These are phyloP conservation scores for Macaria liturata DNA, from an alignment of 2,888 invertebrate species.

Conservation along the genomic window DNA sequence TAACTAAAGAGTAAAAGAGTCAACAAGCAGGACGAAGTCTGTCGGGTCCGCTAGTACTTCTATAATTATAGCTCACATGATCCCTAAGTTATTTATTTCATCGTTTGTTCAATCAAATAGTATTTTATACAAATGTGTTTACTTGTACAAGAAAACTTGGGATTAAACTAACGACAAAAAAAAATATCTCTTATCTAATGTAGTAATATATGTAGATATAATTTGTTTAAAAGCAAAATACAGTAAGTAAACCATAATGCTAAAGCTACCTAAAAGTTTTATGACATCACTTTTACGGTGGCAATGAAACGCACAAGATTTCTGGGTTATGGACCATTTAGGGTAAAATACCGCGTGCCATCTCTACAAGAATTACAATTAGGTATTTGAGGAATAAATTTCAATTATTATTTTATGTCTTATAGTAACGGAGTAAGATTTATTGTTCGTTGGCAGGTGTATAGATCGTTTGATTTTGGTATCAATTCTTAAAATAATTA, in stretches of 20 bases:
- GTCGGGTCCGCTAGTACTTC: too few species aligned
- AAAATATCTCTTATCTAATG: not conserved
- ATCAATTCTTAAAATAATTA: too few species aligned
- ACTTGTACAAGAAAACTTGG: too few species aligned
- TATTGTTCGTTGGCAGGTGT: constrained; percentile 9
- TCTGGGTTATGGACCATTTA: constrained; percentile 51
- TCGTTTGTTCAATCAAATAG: too few species aligned
- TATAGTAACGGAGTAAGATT: constrained; percentile 9
- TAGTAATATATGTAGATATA: not conserved
- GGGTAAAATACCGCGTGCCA: constrained; percentile 18
- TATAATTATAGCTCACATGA: too few species aligned
- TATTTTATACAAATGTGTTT: too few species aligned
- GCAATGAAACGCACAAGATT: constrained; percentile 59
- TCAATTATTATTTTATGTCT: not conserved
- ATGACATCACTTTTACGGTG: constrained; percentile 49
- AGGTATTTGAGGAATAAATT: constrained; percentile 13
- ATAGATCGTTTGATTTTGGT: not conserved
- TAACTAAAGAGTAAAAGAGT: too few species aligned
- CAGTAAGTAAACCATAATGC: constrained; percentile 10
- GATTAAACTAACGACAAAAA: not conserved
- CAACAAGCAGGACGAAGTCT: too few species aligned
- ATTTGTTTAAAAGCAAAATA: constrained; percentile 17
- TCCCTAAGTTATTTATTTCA: too few species aligned
- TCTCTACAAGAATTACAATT: constrained; percentile 34
- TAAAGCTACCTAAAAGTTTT: constrained; percentile 25